These are phyloP conservation scores for Semnornis frantzii DNA, from an alignment of 2,113 vertebrate species.

Conservation along the genomic window DNA sequence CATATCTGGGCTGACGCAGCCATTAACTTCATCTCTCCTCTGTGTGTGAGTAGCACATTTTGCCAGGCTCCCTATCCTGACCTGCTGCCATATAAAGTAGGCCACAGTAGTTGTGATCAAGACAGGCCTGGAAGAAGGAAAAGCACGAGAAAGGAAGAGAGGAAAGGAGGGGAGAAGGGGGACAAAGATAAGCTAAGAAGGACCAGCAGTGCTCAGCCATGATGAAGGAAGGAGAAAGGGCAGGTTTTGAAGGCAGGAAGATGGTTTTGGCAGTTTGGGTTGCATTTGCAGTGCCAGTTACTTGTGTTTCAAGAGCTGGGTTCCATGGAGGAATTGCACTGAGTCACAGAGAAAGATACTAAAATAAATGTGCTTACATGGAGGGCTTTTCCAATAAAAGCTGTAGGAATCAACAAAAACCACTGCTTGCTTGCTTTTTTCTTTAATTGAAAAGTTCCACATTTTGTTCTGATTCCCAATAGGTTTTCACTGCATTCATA, in stretches of 20 bases:
- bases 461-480: conserved; percentile 8
- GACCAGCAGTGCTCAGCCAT: background rate
- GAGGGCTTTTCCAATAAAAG: background rate
- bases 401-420: background rate
- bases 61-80: background rate
- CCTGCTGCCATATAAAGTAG: background rate
- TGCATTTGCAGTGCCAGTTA: background rate
- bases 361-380: background rate
- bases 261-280: background rate
- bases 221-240: background rate
- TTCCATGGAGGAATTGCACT: background rate
- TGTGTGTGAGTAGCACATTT: background rate
- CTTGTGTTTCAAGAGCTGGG: background rate
- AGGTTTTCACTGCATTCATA: background rate
- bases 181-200: background rate
- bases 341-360: background rate
- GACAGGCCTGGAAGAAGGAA: background rate
- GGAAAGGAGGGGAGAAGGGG: background rate
- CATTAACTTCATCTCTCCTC: accelerated
- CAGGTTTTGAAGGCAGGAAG: background rate
- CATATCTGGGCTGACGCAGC: background rate
- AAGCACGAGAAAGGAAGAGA: background rate
- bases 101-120: background rate
- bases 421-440: background rate
- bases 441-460: conserved; percentile 15